Percentiles rank a stretch among this genome's conserved stretches.
Evolutionary conservation across 1,140 invertebrate genomes (phyloP).

Genomic region (Liolophura sinensis): DNA sequence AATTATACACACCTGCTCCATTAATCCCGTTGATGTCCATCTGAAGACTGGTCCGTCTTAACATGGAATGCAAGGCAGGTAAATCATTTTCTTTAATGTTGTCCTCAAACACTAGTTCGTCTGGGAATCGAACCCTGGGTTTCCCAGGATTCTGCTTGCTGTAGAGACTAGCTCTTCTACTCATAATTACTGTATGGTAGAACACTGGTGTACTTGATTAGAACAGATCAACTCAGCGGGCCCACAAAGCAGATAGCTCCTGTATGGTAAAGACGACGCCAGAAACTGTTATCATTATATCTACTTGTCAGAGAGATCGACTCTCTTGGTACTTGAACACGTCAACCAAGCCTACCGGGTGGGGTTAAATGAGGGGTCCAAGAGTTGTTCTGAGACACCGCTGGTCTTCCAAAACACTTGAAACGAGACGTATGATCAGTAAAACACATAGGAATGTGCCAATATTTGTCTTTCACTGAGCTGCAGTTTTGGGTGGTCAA

Average conservation of each 20-base stretch:
- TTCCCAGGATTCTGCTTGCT: constrained; percentile 51
- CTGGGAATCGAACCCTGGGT: constrained; percentile 51
- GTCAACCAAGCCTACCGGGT: not conserved
- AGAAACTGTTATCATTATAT: not conserved
- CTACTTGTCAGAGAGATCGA: not conserved
- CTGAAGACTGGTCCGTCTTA: constrained; percentile 50
- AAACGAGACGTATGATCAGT: too few relatives aligned
- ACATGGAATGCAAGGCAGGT: constrained; percentile 45
- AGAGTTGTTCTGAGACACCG: too few relatives aligned
- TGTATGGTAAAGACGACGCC: not conserved
- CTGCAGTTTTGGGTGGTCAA: too few relatives aligned
- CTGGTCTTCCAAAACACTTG: too few relatives aligned
- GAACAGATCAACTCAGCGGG: not conserved
- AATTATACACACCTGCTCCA: constrained; percentile 39
- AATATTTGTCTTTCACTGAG: too few relatives aligned
- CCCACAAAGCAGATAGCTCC: not conserved
- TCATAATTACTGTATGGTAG: constrained; percentile 33
- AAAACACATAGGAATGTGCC: too few relatives aligned
- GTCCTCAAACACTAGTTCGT: constrained; percentile 57
- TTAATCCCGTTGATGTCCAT: constrained; percentile 55
- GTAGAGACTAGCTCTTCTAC: constrained; percentile 49
- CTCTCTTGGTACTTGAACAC: not conserved
- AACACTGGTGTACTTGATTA: not conserved
- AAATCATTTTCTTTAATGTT: constrained; percentile 58
- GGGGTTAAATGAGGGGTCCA: too few relatives aligned